These are phyloP conservation scores for Daubentonia madagascariensis DNA, from an alignment of 2,113 vertebrate genomes.

Conservation along the genomic window DNA sequence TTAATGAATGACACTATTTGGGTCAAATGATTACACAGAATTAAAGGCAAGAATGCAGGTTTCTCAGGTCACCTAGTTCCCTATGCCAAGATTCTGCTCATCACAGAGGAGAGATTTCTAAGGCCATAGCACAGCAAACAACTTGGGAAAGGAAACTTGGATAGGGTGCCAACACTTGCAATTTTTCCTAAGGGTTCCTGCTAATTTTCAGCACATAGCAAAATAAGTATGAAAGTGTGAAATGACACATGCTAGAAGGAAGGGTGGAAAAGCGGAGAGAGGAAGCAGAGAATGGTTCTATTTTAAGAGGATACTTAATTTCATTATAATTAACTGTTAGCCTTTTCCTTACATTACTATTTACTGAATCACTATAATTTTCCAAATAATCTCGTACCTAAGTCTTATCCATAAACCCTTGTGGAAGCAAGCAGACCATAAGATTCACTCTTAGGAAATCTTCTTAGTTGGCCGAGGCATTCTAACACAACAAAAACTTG, in stretches of 20 bases:
- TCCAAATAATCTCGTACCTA: neutral
- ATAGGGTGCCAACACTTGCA: slow-evolving; percentile 57
- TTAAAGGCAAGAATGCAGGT: neutral
- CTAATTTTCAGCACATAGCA: slow-evolving; percentile 64
- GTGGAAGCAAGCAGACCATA: neutral
- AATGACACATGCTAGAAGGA: slow-evolving; percentile 47
- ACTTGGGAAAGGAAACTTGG: slow-evolving; percentile 32
- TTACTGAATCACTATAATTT: slow-evolving; percentile 4
- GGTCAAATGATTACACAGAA: neutral
- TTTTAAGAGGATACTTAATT: slow-evolving; percentile 66
- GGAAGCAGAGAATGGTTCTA: slow-evolving; percentile 35
- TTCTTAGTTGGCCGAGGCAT: neutral
- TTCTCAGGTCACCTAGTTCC: neutral
- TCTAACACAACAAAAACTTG: neutral
- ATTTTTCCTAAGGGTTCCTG: slow-evolving; percentile 64
- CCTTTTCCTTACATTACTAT: slow-evolving; percentile 37
- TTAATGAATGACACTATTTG: neutral
- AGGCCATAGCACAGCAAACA: slow-evolving; percentile 26
- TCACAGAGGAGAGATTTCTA: neutral
- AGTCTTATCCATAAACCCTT: neutral
- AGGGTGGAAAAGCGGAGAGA: neutral
- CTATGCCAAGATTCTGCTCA: neutral
- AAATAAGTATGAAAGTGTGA: slow-evolving; percentile 50
- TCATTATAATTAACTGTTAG: slow-evolving; percentile 39
- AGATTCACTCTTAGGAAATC: neutral